A percentile compares a stretch with the other conserved stretches of the same genome.
Conservation (phyloP, 2,797 vertebrate genomes). For the Myripristis murdjan region DNA sequence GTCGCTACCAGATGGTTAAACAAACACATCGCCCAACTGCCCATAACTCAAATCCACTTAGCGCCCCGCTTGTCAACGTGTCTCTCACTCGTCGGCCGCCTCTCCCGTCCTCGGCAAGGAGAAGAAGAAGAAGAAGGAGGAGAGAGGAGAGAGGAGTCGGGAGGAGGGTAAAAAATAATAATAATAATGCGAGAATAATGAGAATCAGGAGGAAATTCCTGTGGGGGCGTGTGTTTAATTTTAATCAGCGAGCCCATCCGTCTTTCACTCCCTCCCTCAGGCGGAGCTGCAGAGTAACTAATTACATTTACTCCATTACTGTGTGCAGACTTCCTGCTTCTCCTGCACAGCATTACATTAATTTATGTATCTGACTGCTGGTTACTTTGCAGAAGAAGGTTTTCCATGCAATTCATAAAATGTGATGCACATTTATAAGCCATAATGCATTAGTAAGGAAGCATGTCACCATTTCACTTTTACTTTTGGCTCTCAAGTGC, state of each 20-base stretch:
- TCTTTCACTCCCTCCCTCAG: slow-evolving; percentile 71
- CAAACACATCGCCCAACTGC: slow-evolving; percentile 90
- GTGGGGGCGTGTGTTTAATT: slow-evolving; percentile 83
- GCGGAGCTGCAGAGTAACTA: too few species aligned
- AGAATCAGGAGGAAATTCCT: slow-evolving; percentile 76
- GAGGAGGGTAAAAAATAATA: slow-evolving; percentile 37
- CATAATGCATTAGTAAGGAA: too few species aligned
- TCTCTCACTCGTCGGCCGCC: slow-evolving; percentile 75
- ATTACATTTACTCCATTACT: too few species aligned
- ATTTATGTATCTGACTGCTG: too few species aligned
- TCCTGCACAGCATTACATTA: too few species aligned
- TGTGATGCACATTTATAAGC: too few species aligned
- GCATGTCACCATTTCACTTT: too few species aligned
- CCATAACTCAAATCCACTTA: slow-evolving; percentile 92
- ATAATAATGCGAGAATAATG: slow-evolving; percentile 69
- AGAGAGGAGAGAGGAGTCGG: slow-evolving; percentile 28
- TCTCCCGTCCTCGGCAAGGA: slow-evolving; percentile 59
- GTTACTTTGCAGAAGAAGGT: too few species aligned
- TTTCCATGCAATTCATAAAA: too few species aligned
- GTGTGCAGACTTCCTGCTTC: too few species aligned
- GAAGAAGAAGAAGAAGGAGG: slow-evolving; percentile 45
- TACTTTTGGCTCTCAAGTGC: too few species aligned
- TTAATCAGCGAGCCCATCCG: slow-evolving; percentile 85
- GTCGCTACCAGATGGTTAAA: slow-evolving; percentile 91
- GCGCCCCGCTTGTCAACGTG: slow-evolving; percentile 86